Evolutionary conservation across 2,797 vertebrate species (phyloP).

Genomic region (Epinephelus awoara): DNA sequence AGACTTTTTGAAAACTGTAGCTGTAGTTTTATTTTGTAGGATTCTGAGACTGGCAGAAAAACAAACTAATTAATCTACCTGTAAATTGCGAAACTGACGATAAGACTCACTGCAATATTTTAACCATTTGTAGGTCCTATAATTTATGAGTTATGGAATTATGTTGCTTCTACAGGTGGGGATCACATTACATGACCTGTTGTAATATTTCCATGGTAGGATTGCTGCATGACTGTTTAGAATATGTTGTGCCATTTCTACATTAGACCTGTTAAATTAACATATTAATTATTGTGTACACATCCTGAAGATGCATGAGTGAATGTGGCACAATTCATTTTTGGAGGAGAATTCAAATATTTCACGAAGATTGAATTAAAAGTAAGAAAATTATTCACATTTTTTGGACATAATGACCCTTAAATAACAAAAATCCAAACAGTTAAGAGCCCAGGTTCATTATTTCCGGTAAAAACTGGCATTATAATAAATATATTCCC

Average conservation of each 20-base stretch:
- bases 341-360: background rate
- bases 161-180: background rate
- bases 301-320: no score
- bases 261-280: background rate
- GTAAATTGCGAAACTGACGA: background rate
- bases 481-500: no score
- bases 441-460: background rate
- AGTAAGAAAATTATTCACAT: no score
- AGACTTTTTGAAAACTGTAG: background rate
- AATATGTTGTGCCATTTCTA: background rate
- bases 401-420: no score
- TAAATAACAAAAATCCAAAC: no score
- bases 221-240: background rate
- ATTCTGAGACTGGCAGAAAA: background rate
- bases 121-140: background rate
- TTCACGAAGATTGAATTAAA: background rate
- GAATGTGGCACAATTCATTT: background rate
- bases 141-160: background rate
- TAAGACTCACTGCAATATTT: background rate
- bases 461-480: no score
- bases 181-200: background rate
- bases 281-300: background rate
- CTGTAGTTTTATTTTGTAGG: slow-evolving; percentile 4
- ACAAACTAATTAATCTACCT: background rate
- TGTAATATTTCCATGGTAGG: background rate